Percentiles rank a stretch among this genome's conserved stretches.
These are phyloP conservation scores for Myotis yumanensis DNA, from an alignment of 2,113 vertebrate species.

Conservation along the genomic window DNA sequence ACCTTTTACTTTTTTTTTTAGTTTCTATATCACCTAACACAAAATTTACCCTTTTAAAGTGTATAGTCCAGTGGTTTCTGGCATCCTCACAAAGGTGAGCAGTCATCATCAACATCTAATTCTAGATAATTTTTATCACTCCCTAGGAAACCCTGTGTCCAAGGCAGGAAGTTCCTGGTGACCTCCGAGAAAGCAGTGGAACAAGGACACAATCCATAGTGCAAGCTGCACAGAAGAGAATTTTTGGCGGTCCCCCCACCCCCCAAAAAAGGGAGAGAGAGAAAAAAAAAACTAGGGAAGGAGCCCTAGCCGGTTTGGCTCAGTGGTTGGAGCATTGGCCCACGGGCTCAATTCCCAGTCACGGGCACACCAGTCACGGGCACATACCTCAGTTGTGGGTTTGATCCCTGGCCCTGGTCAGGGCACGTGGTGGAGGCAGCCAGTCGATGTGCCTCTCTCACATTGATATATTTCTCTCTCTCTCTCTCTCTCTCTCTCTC, in stretches of 20 bases:
- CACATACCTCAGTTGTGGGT: too few species aligned
- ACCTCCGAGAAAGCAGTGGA: not conserved
- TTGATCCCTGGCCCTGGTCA: too few species aligned
- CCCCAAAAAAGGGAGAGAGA: not conserved
- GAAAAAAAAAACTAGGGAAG: not conserved
- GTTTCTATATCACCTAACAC: not conserved
- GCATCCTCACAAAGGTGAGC: not conserved
- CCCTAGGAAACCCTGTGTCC: not conserved
- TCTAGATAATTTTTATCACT: conserved; percentile 3
- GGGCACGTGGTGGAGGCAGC: too few species aligned
- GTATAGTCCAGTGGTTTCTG: not conserved
- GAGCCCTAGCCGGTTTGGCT: too few species aligned
- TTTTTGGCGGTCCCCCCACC: not conserved
- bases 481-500: too few species aligned
- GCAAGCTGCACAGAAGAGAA: not conserved
- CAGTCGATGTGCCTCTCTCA: too few species aligned
- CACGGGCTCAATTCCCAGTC: too few species aligned
- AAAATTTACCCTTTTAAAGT: not conserved
- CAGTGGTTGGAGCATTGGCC: too few species aligned
- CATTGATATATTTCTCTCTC: too few species aligned
- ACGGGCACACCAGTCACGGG: too few species aligned
- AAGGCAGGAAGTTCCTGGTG: not conserved
- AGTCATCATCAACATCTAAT: not conserved
- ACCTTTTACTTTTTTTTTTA: rapidly evolving
- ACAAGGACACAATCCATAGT: not conserved